Conservation (phyloP, 1,140 invertebrate genomes). For the Eubasilissa regina region DNA sequence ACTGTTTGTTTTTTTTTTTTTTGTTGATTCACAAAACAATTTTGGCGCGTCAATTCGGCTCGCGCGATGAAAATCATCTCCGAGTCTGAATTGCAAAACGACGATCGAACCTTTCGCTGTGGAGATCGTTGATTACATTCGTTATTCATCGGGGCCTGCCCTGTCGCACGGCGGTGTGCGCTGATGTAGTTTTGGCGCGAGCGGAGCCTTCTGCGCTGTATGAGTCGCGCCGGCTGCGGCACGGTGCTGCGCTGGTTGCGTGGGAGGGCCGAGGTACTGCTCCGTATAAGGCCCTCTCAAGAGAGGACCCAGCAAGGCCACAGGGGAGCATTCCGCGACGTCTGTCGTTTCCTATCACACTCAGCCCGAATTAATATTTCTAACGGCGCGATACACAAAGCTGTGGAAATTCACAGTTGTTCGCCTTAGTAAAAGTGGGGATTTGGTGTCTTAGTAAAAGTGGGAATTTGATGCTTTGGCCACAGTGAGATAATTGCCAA, state of each 20-base stretch:
- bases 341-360: not conserved
- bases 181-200: not conserved
- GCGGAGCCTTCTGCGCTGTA: too few species aligned
- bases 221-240: not conserved
- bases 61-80: not conserved
- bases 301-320: slow-evolving; percentile 54
- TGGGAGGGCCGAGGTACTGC: slow-evolving; percentile 34
- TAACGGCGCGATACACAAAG: too few species aligned
- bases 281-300: slow-evolving; percentile 56
- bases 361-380: not conserved
- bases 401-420: too few species aligned
- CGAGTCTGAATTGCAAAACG: slow-evolving; percentile 13
- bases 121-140: not conserved
- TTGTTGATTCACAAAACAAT: not conserved
- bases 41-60: slow-evolving; percentile 22
- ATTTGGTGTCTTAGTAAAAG: too few species aligned
- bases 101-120: not conserved
- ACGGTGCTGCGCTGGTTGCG: not conserved
- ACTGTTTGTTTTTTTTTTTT: too few species aligned
- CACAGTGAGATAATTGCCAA: too few species aligned
- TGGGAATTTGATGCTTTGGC: too few species aligned
- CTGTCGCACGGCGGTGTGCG: not conserved
- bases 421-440: too few species aligned
- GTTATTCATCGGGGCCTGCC: not conserved
- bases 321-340: slow-evolving; percentile 44